Evolutionary conservation across 2,888 invertebrate species (phyloP), one percentile per base, ranked within the genome.

Genomic region (Hartigia nigra): DNA sequence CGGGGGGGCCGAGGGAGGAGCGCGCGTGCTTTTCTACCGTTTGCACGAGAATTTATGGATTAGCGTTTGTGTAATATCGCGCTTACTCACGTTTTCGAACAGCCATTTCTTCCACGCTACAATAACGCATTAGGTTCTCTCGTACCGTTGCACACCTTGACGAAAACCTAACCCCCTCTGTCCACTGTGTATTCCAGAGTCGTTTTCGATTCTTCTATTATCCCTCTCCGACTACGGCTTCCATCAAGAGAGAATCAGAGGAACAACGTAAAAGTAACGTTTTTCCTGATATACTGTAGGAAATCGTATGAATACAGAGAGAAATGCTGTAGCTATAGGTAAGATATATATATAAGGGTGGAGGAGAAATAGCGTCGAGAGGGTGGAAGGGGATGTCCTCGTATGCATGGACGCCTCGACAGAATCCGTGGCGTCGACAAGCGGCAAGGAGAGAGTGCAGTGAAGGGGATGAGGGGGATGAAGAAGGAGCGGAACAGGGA

Each of bases 41-140:
- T 88, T 87, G 85, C 86, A 76, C 81, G 82, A 84, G 88, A 89
- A 89, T 89, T 89, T 88, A 84, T 85, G 86, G 89, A 88, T 88
- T 88, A 87, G 81, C 85, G 84, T 86, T 89, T 88, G 88, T 89
- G 87, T 87, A 87, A 87, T 84, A 84, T 86, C 84, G 85, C 83
- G 85, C 84, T 86, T 84, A 82, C 83, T 80, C 82, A 76, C 82
- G 82, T 86, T 88, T 86, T 84, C 81, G 78, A 77, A 79, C 77
- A 70, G 31, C 55, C 75, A 12, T 36, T 31, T 76, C 32, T 70
- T n/a, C 70, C 70, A 9, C 5, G 9, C 72, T 31, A 34, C 12
- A 72, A 34, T 72, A 72, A 32, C 72, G 31, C 34, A 72, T 31
- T 31, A 14, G 72, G 72, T 11, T 55, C 55, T 55, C 55, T 23